Conservation (phyloP, 2,888 invertebrate genomes). For the Eupithecia subumbrata region DNA sequence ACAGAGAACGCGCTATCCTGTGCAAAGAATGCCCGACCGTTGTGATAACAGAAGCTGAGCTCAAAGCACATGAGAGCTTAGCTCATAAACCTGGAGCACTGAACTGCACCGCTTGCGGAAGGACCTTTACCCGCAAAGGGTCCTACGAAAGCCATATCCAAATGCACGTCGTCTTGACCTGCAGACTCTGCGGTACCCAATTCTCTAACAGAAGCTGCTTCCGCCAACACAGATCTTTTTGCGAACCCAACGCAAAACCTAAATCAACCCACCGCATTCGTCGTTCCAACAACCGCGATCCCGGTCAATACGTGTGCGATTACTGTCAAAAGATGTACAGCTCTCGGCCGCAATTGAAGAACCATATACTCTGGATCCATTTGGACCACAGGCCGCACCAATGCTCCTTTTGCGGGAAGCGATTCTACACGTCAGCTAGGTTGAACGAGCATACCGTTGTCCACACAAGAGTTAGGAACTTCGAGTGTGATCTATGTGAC, state of each 20-base stretch:
- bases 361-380: slow-evolving; percentile 80
- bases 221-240: slow-evolving; percentile 67
- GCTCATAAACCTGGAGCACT: slow-evolving; percentile 60
- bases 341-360: slow-evolving; percentile 71
- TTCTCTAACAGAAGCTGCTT: slow-evolving; percentile 74
- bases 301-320: slow-evolving; percentile 71
- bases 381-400: slow-evolving; percentile 77
- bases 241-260: slow-evolving; percentile 74
- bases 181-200: slow-evolving; percentile 66
- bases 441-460: slow-evolving; percentile 80
- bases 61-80: slow-evolving; percentile 57
- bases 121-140: slow-evolving; percentile 61
- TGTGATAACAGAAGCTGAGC: slow-evolving; percentile 52
- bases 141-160: slow-evolving; percentile 69
- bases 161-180: slow-evolving; percentile 74
- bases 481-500: slow-evolving; percentile 81
- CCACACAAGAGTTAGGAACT: slow-evolving; percentile 80
- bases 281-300: slow-evolving; percentile 71
- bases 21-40: slow-evolving; percentile 68
- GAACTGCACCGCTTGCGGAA: slow-evolving; percentile 70
- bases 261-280: slow-evolving; percentile 59
- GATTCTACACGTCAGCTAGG: slow-evolving; percentile 79
- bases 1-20: slow-evolving; percentile 53
- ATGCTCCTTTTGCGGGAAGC: slow-evolving; percentile 79
- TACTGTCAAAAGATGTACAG: slow-evolving; percentile 70